Evolutionary conservation across 1,140 invertebrate genomes (phyloP), one percentile per base, ranked within the genome.

Genomic region (Bilobella aurantiaca): DNA sequence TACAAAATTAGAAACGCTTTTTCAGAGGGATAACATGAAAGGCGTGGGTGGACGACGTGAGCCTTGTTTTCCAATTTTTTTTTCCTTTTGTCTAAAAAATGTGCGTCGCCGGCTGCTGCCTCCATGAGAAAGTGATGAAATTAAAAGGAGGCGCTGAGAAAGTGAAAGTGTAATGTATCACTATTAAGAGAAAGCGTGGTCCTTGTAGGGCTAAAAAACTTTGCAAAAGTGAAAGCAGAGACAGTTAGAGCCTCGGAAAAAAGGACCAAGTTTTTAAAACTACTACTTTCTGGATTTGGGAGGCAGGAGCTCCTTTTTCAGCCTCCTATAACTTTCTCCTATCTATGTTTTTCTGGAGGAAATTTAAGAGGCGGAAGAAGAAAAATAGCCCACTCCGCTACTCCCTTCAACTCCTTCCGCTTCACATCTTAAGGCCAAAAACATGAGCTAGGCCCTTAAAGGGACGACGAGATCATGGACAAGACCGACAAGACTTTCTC

Each of bases 281-380:
- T 14, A 3, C 49, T 53, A 12, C 23, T 5, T 23, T 12, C 5
- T 5, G 5, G 21, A 14, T 18, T 16, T 18, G 3, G 23, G 25
- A 53, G 23, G 23, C 8, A 23, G 5, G 25, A 12, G 5, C 49
- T 8, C 14, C 49, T 53, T 53, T 53, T 23, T 53, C 49, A 23
- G 25, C 14, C 8, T 5, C 8, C 23, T 53, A 18, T 23, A 8
- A 53, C 49, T 53, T 23, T 53, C 23, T 23, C 21, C 49, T 42
- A 5, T 23, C 8, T 53, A 23, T 53, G 12, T 16, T 14, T 53
- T 53, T 53, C 14, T 16, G 21, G 14, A 23, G 21, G 23, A 53
- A 53, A 53, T 53, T 53, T 23, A 53, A 53, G 49, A 53, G 49
- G 49, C 49, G 23, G 49, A 23, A 53, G 23, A 53, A 53, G 49